Percentiles rank a stretch among this genome's conserved stretches.
These are phyloP conservation scores for Glareola pratincola DNA, from an alignment of 2,113 vertebrate species.

Conservation along the genomic window DNA sequence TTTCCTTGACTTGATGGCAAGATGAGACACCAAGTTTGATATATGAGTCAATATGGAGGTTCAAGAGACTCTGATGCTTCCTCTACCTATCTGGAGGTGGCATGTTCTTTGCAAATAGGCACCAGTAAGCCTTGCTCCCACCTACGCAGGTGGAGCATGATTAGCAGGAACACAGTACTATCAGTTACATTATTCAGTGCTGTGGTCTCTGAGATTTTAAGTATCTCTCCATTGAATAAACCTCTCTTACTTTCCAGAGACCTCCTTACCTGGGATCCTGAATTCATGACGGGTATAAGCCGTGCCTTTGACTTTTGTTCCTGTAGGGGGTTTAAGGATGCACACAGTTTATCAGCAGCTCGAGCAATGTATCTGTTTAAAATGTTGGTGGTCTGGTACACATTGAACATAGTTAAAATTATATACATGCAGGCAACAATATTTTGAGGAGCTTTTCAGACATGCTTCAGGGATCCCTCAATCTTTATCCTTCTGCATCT, in stretches of 20 bases:
- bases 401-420: neutral
- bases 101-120: neutral
- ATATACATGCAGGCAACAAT: neutral
- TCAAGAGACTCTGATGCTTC: neutral
- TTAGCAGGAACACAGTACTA: neutral
- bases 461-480: neutral
- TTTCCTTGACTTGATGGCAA: neutral
- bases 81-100: neutral
- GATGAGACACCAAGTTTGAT: neutral
- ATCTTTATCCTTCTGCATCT: neutral
- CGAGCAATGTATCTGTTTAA: neutral
- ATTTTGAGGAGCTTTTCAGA: neutral
- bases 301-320: neutral
- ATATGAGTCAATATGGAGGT: neutral
- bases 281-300: neutral
- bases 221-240: neutral
- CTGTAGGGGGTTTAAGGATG: neutral
- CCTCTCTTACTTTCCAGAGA: neutral
- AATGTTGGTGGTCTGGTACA: neutral
- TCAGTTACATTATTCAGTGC: neutral
- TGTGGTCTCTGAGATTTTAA: neutral
- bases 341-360: neutral
- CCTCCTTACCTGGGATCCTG: neutral
- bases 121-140: neutral
- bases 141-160: neutral